These are phyloP conservation scores for Pollimyrus isidori DNA, from an alignment of 2,113 vertebrate genomes.

Conservation along the genomic window DNA sequence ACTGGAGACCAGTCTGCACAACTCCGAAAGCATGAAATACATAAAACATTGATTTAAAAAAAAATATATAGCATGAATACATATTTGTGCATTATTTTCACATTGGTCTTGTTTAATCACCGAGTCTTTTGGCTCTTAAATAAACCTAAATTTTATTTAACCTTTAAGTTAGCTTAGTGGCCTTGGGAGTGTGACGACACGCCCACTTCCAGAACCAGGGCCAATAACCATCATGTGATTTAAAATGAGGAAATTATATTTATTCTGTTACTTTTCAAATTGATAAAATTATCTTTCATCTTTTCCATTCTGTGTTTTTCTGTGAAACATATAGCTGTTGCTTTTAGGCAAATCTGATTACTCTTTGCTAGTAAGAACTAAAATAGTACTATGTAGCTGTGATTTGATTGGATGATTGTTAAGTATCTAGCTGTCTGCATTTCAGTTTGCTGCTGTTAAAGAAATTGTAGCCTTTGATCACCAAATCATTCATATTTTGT, in stretches of 20 bases:
- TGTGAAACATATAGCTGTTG: background rate
- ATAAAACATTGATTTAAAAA: background rate
- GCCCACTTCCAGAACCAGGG: background rate
- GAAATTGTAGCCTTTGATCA: background rate
- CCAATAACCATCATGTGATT: background rate
- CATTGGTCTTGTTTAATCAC: background rate
- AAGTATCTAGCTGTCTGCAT: background rate
- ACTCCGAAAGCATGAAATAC: background rate
- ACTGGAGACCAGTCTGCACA: background rate
- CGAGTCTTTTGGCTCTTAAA: background rate
- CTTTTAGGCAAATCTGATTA: background rate
- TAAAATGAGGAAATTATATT: background rate
- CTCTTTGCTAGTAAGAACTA: background rate
- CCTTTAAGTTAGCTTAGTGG: background rate
- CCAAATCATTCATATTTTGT: background rate
- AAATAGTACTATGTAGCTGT: conserved; percentile 2
- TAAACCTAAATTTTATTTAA: background rate
- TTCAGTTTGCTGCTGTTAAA: background rate
- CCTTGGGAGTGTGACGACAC: background rate
- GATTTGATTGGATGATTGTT: conserved; percentile 10
- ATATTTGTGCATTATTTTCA: background rate
- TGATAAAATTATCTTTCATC: background rate
- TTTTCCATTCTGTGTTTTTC: background rate
- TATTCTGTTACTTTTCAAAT: background rate
- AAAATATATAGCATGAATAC: background rate